Evolutionary conservation across 2,797 vertebrate species (phyloP).

Genomic region (Pitangus sulphuratus): DNA sequence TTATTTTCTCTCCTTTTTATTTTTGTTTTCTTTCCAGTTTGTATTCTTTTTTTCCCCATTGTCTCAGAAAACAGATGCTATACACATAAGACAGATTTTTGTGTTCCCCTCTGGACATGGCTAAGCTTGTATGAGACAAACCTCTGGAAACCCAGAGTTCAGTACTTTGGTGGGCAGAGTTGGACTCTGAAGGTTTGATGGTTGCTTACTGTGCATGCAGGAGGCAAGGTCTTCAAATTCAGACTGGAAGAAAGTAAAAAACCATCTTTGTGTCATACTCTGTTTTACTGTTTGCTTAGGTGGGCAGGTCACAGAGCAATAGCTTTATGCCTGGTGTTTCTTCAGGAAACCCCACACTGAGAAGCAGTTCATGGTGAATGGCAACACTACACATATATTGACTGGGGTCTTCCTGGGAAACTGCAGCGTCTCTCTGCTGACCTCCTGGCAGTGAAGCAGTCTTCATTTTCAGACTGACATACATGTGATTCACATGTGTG

Average conservation of each 20-base stretch:
- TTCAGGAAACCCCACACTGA: not conserved
- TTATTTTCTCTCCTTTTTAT: not conserved
- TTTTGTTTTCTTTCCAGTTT: not conserved
- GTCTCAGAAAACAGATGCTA: not conserved
- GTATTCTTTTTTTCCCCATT: not conserved
- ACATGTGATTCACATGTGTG: not conserved
- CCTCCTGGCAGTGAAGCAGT: not conserved
- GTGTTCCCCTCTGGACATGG: not conserved
- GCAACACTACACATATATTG: fast-evolving
- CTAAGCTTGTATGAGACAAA: not conserved
- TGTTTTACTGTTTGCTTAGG: not conserved
- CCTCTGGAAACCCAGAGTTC: not conserved
- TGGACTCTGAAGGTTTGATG: not conserved
- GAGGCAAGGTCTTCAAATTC: not conserved
- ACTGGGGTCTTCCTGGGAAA: not conserved
- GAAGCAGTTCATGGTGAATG: not conserved
- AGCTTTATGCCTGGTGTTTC: not conserved
- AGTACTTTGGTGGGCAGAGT: not conserved
- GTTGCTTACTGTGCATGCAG: not conserved
- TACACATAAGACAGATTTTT: not conserved
- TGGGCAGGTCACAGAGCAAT: not conserved
- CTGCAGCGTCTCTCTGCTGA: not conserved
- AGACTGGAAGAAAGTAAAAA: not conserved
- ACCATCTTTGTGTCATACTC: not conserved
- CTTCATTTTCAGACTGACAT: not conserved